phyloP scores from a whole-genome alignment of 2,797 vertebrate species.

The Pseudocheirus occidentalis region DNA sequence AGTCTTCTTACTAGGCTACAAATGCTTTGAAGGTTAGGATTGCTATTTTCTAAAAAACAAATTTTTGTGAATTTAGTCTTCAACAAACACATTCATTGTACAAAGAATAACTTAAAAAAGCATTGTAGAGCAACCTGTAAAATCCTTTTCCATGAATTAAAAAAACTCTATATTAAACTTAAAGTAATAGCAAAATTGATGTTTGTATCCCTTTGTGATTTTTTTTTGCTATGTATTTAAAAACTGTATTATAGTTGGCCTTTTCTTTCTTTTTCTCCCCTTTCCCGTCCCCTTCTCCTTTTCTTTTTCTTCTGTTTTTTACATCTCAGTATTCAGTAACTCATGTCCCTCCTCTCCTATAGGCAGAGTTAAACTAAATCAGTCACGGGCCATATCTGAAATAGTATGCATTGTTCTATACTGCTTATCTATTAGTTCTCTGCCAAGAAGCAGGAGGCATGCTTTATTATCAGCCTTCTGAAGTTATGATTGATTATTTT shows the following conservation, averaged over 20 bases:
- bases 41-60: neutral
- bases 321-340: too few relatives aligned
- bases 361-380: too few relatives aligned
- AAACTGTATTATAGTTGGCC: too few relatives aligned
- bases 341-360: too few relatives aligned
- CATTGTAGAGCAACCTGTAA: neutral
- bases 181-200: neutral
- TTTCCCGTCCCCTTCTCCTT: too few relatives aligned
- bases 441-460: neutral
- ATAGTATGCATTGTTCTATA: too few relatives aligned
- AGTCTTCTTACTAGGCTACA: neutral
- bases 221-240: too few relatives aligned
- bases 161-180: neutral
- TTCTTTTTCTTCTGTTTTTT: too few relatives aligned
- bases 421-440: too few relatives aligned
- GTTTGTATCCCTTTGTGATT: too few relatives aligned
- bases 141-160: neutral
- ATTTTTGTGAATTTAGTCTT: neutral
- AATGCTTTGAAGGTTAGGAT: neutral
- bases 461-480: neutral
- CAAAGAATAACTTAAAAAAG: neutral
- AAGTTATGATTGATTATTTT: neutral
- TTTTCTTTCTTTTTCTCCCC: too few relatives aligned
- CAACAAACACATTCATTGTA: neutral
- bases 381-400: too few relatives aligned